Evolutionary conservation across 2,797 vertebrate genomes (phyloP), one percentile per base, ranked within the genome.

Genomic region (Platalea minor): DNA sequence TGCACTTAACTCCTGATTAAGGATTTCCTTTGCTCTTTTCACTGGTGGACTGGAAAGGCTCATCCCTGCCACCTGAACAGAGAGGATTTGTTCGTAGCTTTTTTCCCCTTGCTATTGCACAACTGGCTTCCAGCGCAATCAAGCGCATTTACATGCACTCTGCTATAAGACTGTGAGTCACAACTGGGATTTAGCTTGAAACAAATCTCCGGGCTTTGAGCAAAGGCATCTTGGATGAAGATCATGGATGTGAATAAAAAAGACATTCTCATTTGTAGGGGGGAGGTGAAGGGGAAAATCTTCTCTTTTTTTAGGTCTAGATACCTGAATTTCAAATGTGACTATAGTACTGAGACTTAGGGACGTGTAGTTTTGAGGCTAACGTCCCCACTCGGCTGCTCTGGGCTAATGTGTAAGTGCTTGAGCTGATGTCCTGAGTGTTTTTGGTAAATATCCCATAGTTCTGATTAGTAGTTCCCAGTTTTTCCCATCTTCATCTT

Each of bases 91-190:
- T 64, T 64, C 2, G 3, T 5, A 26, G 9, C 7, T 46, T 85
- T 41, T 41, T 11, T 37, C 3, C 6, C 26, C 15, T 21, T 5
- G 9, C 45, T 60, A 3, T 70, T 90, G n/a, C 86, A 82, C 37
- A 85, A 60, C 15, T 79, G 12, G 3, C 23, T 93, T 69, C 63
- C 74, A 74, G 64, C 7, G 0, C 18, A 48, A 92, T 83, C 35
- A 59, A 80, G 65, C 5, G 1, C 41, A 74, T 79, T 90, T 67
- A 20, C 29, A 9, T 20, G 4, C n/a, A 15, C 46, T 65, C 23
- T 85, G 35, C 60, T 77, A 4, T 59, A 48, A 69, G 21, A 59
- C 45, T n/a, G 16, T 81, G 91, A 95, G 67, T 87, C 77, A 93
- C 29, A 84, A 16, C 29, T 77, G 67, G 46, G 56, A 84, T 84